Evolutionary conservation across 2,797 vertebrate species (phyloP), one percentile per base, ranked within the genome.

Genomic region (Rhabdomys pumilio): DNA sequence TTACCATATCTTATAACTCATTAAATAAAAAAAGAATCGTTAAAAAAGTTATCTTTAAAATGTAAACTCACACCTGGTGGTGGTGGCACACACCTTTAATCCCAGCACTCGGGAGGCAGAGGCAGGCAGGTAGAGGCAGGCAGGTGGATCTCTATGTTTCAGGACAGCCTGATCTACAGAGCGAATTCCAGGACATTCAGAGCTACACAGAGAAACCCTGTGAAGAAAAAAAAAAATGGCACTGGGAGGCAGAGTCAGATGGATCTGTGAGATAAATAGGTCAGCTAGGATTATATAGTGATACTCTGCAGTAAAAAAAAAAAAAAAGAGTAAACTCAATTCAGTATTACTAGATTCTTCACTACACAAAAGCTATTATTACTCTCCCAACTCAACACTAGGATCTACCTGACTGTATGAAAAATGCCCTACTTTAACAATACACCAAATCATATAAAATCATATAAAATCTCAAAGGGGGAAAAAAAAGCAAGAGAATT

Each of bases 301-400:
- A 87, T 47, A 72, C 34, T 17, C 65, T 84, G 24, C 13, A 63
- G 34, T 17, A 38, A 61, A 61, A 57, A 29, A 14, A 15, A 55
- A 80, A 47, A 61, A 77, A 79, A 17, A 14, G 96, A 88, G 94
- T n/a, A 90, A 90, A 69, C 77, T 69, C 73, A 93, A 93, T 81
- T 96, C 85, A 94, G 87, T 50, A 53, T 89, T 94, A 94, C 96
- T 85, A 86, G 76, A 79, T 80, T 97, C n/a, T 84, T 94, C 82
- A 81, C n/a, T 95, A 96, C 17, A 81, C 95, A 94, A 96, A 72
- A 97, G 24, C 10, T 67, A 87, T 89, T 94, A 94, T 75, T 97
- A 59, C 85, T 93, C 93, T 90, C 61, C 89, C 82, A 95, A 63
- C 34, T 93, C 94, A 97, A 97, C 67, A 69, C 76, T 76, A 92